Conservation (phyloP, 2,888 invertebrate species). For the Myopa testacea region DNA sequence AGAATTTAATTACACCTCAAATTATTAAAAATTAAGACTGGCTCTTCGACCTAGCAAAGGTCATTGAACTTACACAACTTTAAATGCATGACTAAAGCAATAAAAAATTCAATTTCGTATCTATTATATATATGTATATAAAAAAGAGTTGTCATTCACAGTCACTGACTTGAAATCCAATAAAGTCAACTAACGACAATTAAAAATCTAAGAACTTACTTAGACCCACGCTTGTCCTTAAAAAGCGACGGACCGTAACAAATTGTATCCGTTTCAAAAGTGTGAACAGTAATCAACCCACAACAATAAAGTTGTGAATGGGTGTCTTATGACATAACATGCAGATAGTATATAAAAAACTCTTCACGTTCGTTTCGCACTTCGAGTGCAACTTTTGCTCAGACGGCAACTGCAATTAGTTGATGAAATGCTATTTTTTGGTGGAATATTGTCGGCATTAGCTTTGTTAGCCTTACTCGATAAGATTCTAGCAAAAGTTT, state of each 20-base stretch:
- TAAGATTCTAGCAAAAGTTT: neutral
- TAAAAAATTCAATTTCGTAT: neutral
- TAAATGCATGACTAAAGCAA: no score
- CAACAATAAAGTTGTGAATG: neutral
- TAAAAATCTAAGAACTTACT: neutral
- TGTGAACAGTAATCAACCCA: neutral
- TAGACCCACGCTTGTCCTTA: slow-evolving; percentile 44
- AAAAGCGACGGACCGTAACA: slow-evolving; percentile 56
- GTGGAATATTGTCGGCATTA: neutral
- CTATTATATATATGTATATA: no score
- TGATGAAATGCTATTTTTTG: slow-evolving; percentile 1
- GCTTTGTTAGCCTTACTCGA: neutral
- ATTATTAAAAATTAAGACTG: no score
- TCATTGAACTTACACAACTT: no score
- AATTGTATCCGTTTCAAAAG: slow-evolving; percentile 49
- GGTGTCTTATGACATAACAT: neutral
- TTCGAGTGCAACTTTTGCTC: slow-evolving; percentile 4
- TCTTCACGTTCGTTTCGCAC: neutral
- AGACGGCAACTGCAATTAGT: neutral
- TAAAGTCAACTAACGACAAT: no score
- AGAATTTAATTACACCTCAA: no score
- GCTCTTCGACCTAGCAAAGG: no score
- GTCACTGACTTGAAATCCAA: no score
- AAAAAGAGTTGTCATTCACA: no score
- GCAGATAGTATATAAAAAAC: slow-evolving; percentile 18